Conservation (phyloP, 2,888 invertebrate genomes). For the Athripsodes cinereus region DNA sequence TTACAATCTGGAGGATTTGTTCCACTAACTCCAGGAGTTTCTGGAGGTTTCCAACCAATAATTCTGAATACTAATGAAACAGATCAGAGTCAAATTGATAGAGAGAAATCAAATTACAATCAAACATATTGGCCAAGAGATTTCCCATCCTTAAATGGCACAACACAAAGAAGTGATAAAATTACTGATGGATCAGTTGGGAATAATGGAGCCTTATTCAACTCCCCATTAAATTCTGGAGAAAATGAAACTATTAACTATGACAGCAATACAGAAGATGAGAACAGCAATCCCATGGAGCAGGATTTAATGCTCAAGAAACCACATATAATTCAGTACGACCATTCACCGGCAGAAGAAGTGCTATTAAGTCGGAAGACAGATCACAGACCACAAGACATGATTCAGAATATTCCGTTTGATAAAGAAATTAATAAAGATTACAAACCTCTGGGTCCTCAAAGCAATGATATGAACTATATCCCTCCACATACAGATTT, state of each 20-base stretch:
- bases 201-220: conserved; percentile 22
- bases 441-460: conserved; percentile 33
- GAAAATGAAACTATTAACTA: conserved; percentile 20
- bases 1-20: conserved; percentile 72
- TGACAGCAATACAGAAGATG: neutral
- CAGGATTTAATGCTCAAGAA: neutral
- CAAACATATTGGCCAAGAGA: conserved; percentile 25
- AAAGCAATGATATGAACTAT: conserved; percentile 35
- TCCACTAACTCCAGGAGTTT: conserved; percentile 64
- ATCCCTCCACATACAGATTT: neutral
- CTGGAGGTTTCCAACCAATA: conserved; percentile 70
- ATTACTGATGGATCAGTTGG: conserved; percentile 10
- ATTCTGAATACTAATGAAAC: conserved; percentile 20
- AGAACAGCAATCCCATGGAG: neutral
- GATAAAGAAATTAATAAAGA: neutral
- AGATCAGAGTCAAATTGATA: conserved; percentile 16
- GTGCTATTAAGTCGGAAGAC: neutral
- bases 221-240: conserved; percentile 19
- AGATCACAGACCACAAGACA: neutral
- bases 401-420: neutral
- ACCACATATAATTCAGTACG: conserved; percentile 1
- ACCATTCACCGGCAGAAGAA: conserved; percentile 2
- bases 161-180: conserved; percentile 17
- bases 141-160: conserved; percentile 22
- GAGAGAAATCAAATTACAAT: conserved; percentile 20